Evolutionary conservation across 1,140 invertebrate genomes (phyloP), one percentile per base, ranked within the genome.

Genomic region (Ceratina australensis): DNA sequence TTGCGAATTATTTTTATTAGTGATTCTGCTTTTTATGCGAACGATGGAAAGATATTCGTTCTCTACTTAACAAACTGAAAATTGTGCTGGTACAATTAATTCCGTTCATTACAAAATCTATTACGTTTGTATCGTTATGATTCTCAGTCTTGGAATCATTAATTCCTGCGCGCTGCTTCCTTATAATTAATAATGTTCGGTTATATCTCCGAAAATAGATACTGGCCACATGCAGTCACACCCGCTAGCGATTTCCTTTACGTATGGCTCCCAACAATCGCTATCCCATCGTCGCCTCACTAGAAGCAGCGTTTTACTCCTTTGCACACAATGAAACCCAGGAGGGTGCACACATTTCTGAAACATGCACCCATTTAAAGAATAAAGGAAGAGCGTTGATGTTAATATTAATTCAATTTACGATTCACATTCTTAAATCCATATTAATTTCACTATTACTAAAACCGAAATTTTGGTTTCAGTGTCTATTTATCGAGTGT

Each of bases 141-240:
- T n/a, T 47, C 49, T 60, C 20, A 3, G 0, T 69, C 13, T 59
- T 59, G 33, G n/a, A 33, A 75, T 49, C 33, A 0, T 33, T 54
- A 16, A 54, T 1, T 1, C 28, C 10, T 22, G 13, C 15, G 13
- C 2, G n/a, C 18, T 5, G 33, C 16, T 52, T 68, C 15, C 10
- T 12, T 47, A 26, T 20, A 50, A 82, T 82, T 60, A 89, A 65
- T 90, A 91, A 75, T 89, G 87, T 5, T 79, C 68, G 0, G 78
- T 80, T 66, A 91, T 89, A n/a, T 91, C 89, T 28, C 89, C 90
- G 18, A 90, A 83, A 50, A 56, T 79, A 28, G 88, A 87, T 15
- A 87, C 87, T 2, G 91, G 92, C 91, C 92, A 93, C 92, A 93
- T 93, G 63, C 93, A 93, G 33, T 93, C 92, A 49, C 92, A 93